Evolutionary conservation across 2,797 vertebrate species (phyloP), one percentile per base, ranked within the genome.

Genomic region (Poecilia gillii): DNA sequence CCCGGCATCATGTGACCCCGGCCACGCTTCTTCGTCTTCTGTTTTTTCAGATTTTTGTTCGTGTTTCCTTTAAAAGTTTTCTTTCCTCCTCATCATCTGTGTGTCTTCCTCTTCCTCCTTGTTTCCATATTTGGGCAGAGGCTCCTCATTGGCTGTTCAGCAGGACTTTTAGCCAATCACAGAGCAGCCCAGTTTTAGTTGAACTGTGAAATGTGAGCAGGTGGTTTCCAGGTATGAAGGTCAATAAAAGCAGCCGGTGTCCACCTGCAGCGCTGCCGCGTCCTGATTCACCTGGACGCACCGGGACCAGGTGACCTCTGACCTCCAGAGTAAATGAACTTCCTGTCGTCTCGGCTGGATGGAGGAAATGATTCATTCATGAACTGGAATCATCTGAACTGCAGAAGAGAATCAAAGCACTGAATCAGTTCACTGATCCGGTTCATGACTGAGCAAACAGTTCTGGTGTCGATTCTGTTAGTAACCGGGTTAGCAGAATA

Each of bases 151-250:
- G 85, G 82, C 78, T 78, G 81, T 72, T 85, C 74, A 81, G 71
- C 55, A 0, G 73, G 87, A 85, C 84, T 91, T 59, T 83, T 53
- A 53, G 74, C 85, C 89, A 90, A 89, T 90, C 84, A 88, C 81
- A 77, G 84, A 72, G 55, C 51, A 74, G 87, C 74, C 55, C 49
- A 57, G 47, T 86, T 85, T 90, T 86, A 88, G 72, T 89, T 84
- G 39, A 79, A 77, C 31, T 80, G 85, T 85, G 85, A 89, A 77
- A 71, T 1, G 72, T 78, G 31, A 64, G 28, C 79, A 81, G 80
- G 43, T 25, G 36, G 79, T 79, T 80, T 77, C 76, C 51, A 43
- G 77, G 76, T 79, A 76, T 89, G 41, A 82, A 70, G n/a, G 36
- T 14, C 82, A 92, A 86, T 88, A 90, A 90, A 89, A 68, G 51